Percentiles rank a stretch among this genome's conserved stretches.
Evolutionary conservation across 2,113 vertebrate species (phyloP).

Genomic region (Xiphophorus couchianus): DNA sequence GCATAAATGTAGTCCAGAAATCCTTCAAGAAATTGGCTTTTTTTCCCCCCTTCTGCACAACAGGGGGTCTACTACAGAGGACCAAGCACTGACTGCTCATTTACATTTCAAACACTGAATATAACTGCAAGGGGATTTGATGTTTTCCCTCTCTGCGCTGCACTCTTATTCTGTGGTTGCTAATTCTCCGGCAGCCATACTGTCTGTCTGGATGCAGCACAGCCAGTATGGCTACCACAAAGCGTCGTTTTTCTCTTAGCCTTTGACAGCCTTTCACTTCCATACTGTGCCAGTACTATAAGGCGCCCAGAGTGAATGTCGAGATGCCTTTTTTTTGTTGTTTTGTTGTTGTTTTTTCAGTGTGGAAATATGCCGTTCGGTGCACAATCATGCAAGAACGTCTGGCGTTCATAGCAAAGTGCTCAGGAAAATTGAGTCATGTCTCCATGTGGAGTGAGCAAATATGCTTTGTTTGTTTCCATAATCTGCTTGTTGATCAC

Average conservation of each 20-base stretch:
- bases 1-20: conserved; percentile 46
- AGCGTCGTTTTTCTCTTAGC: conserved; percentile 62
- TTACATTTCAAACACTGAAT: conserved; percentile 80
- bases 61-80: conserved; percentile 76
- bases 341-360: neutral
- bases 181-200: conserved; percentile 72
- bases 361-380: conserved; percentile 27
- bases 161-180: conserved; percentile 69
- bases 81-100: conserved; percentile 73
- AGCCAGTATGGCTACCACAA: conserved; percentile 69
- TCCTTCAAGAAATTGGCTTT: conserved; percentile 63
- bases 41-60: conserved; percentile 26
- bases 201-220: conserved; percentile 61
- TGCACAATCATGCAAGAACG: conserved; percentile 12
- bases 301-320: conserved; percentile 37
- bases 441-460: conserved; percentile 68
- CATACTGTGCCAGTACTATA: conserved; percentile 68
- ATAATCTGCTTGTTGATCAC: conserved; percentile 78
- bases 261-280: conserved; percentile 66
- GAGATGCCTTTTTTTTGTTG: conserved; percentile 11
- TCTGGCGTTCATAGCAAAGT: conserved; percentile 13
- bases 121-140: conserved; percentile 80
- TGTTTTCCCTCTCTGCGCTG: conserved; percentile 72
- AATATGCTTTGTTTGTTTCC: conserved; percentile 77
- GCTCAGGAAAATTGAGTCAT: conserved; percentile 39